These are phyloP conservation scores for Crotalus tigris DNA, from an alignment of 2,113 vertebrate genomes.

Conservation along the genomic window DNA sequence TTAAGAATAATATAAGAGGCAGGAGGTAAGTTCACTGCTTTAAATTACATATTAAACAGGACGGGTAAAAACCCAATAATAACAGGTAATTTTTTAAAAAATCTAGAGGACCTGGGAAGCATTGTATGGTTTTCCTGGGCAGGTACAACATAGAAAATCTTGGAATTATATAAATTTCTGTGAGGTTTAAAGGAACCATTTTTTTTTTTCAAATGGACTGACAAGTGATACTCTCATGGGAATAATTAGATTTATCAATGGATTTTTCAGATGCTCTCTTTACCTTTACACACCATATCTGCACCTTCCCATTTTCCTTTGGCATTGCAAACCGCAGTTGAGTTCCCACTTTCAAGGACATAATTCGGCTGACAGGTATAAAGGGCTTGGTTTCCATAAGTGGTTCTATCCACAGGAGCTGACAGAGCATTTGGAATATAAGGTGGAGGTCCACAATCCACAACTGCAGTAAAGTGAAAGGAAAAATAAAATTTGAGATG, in stretches of 20 bases:
- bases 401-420: constrained; percentile 18
- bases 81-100: background rate
- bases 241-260: background rate
- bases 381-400: constrained; percentile 49
- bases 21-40: background rate
- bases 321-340: constrained; percentile 51
- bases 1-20: background rate
- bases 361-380: constrained; percentile 53
- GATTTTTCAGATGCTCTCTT: background rate
- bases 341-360: constrained; percentile 31
- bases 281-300: constrained; percentile 64
- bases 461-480: constrained; percentile 34
- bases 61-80: background rate
- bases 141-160: background rate
- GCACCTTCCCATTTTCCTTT: constrained; percentile 53
- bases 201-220: background rate
- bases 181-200: background rate
- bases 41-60: background rate
- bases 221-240: background rate
- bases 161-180: background rate
- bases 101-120: background rate
- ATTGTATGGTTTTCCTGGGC: background rate
- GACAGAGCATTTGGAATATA: constrained; percentile 40
- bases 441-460: constrained; percentile 63
- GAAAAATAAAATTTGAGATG: background rate